These are phyloP conservation scores for Kryptopterus vitreolus DNA, from an alignment of 2,797 vertebrate genomes.

Conservation along the genomic window DNA sequence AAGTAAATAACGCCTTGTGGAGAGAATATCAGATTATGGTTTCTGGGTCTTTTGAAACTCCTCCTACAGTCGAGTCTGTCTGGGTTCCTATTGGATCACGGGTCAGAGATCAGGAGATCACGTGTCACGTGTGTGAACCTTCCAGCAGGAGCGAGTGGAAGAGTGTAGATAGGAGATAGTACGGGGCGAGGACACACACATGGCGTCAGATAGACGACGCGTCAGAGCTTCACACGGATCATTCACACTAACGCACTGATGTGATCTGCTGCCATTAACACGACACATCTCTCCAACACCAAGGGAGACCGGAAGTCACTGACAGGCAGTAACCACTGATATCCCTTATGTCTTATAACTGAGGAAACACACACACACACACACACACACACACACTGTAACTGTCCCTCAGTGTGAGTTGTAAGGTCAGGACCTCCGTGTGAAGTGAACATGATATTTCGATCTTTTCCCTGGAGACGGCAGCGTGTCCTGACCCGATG, in stretches of 20 bases:
- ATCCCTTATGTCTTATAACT: background rate
- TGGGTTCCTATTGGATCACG: background rate
- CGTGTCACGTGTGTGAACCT: background rate
- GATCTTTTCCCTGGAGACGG: background rate
- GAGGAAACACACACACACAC: background rate
- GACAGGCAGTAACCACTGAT: conserved; percentile 26
- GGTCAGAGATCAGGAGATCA: background rate
- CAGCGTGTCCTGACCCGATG: background rate
- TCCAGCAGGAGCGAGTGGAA: background rate
- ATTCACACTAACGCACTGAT: background rate
- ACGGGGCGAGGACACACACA: background rate
- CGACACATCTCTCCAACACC: background rate
- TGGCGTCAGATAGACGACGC: background rate
- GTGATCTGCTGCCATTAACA: background rate
- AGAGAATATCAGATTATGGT: too few species aligned
- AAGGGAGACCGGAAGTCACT: conserved; percentile 12
- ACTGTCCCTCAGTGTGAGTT: background rate
- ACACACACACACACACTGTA: background rate
- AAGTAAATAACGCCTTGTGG: too few species aligned
- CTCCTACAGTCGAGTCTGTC: background rate
- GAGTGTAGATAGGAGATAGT: background rate
- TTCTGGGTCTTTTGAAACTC: background rate
- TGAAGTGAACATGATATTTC: background rate
- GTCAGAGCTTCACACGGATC: background rate
- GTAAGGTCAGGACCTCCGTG: background rate